Percentiles rank a stretch among this genome's conserved stretches.
phyloP scores from a whole-genome alignment of 1,140 invertebrate species.

The Ooceraea biroi region DNA sequence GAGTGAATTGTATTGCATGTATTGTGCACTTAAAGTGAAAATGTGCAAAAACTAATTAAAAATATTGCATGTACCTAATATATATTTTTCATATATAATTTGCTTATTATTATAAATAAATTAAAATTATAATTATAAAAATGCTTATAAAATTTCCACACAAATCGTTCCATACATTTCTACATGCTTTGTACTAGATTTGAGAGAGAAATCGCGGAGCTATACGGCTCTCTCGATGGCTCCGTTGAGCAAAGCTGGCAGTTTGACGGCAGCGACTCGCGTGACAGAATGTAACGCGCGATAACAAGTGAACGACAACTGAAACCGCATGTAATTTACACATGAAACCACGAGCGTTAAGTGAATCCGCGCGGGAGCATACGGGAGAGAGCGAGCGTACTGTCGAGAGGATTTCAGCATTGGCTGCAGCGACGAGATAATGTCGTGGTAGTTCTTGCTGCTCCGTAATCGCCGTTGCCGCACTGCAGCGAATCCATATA shows the following conservation, averaged over 20 bases:
- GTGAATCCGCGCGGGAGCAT: slow-evolving; percentile 18
- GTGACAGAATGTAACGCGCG: slow-evolving; percentile 30
- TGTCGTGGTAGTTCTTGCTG: slow-evolving; percentile 30
- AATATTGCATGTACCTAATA: too few relatives aligned
- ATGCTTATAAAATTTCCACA: too few relatives aligned
- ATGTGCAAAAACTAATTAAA: too few relatives aligned
- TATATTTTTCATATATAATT: too few relatives aligned
- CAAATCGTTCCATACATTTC: too few relatives aligned
- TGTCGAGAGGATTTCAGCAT: slow-evolving; percentile 42
- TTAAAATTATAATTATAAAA: too few relatives aligned
- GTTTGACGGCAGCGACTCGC: slow-evolving; percentile 12
- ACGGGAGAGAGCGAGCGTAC: background rate
- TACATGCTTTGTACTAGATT: too few relatives aligned
- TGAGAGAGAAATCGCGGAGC: too few relatives aligned
- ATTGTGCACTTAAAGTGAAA: too few relatives aligned
- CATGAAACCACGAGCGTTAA: slow-evolving; percentile 47
- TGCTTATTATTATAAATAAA: too few relatives aligned
- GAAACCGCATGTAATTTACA: slow-evolving; percentile 47
- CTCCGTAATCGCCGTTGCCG: background rate
- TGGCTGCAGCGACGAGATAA: slow-evolving; percentile 48
- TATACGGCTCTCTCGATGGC: background rate
- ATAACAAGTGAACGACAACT: slow-evolving; percentile 47
- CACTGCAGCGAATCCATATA: background rate
- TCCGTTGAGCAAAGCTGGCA: slow-evolving; percentile 8
- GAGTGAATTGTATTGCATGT: too few relatives aligned